A percentile compares a stretch with the other conserved stretches of the same genome.
Evolutionary conservation across 2,113 vertebrate genomes (phyloP).

Genomic region (Oreocharis arfaki): DNA sequence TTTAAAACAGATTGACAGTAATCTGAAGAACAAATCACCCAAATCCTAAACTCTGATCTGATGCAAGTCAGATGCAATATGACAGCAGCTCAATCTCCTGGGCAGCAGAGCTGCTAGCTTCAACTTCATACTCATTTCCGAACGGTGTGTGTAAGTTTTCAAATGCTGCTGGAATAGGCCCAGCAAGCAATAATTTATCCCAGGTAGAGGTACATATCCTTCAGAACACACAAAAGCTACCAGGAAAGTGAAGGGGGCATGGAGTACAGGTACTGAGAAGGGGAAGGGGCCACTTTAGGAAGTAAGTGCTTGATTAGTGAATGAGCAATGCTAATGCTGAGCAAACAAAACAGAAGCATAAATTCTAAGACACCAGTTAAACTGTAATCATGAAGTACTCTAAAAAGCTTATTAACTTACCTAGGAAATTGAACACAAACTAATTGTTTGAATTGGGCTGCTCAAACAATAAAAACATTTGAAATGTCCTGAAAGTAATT

Average conservation of each 20-base stretch:
- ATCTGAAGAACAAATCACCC: conserved; percentile 60
- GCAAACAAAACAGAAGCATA: neutral
- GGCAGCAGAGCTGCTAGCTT: conserved; percentile 36
- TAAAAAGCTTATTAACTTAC: conserved; percentile 2
- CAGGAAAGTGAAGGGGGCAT: neutral
- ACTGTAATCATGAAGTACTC: neutral
- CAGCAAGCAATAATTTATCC: conserved; percentile 10
- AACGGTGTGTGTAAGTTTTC: neutral
- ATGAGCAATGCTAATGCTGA: neutral
- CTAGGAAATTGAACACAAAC: neutral
- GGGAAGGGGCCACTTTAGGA: neutral
- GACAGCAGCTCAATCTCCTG: conserved; percentile 59
- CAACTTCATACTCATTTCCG: neutral
- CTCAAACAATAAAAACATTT: neutral
- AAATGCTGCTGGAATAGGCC: neutral
- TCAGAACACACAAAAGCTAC: neutral
- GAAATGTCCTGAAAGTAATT: conserved; percentile 10
- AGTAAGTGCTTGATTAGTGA: neutral
- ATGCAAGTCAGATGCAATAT: conserved; percentile 60
- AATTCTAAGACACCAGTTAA: neutral
- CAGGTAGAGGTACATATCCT: neutral
- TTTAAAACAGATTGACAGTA: conserved; percentile 66
- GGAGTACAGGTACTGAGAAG: neutral
- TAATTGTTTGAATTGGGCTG: neutral
- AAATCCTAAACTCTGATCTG: conserved; percentile 60